Conservation (phyloP, 1,140 invertebrate species). For the Eulimnadia texana region DNA sequence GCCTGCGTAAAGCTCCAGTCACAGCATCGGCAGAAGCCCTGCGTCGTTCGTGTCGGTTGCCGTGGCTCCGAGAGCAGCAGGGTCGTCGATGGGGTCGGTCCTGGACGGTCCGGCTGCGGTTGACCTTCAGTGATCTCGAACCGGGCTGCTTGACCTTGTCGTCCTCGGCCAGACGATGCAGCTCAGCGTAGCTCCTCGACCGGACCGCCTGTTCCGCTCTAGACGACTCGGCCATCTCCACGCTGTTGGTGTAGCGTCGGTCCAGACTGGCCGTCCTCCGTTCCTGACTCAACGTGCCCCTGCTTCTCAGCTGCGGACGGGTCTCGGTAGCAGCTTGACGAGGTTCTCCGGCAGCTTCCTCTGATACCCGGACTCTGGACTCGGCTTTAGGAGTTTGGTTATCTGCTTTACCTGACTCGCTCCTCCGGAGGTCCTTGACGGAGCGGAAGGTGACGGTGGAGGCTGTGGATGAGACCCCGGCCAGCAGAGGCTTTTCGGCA, state of each 20-base stretch:
- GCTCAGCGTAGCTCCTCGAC: not conserved
- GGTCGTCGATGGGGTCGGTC: not conserved
- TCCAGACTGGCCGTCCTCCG: not conserved
- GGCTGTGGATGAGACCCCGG: slow-evolving; percentile 4
- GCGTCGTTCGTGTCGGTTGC: not conserved
- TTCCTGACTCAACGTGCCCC: not conserved
- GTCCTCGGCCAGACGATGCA: not conserved
- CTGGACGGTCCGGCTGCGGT: not conserved
- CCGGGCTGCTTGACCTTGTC: not conserved
- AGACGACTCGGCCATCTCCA: not conserved
- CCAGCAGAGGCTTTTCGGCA: not conserved
- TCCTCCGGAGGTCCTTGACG: not conserved
- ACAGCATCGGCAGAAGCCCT: not conserved
- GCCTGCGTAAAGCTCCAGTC: not conserved
- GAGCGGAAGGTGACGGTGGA: slow-evolving; percentile 4
- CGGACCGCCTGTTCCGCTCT: not conserved
- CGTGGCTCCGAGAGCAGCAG: not conserved
- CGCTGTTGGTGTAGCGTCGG: not conserved
- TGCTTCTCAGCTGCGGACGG: not conserved
- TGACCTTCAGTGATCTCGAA: not conserved
- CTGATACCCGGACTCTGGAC: not conserved
- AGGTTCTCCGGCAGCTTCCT: not conserved
- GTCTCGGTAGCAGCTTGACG: not conserved
- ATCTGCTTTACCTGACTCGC: not conserved
- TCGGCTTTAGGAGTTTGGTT: not conserved